Base-by-base conservation (phyloP, 2,797 vertebrate genomes). In the Nyctibius grandis region DNA sequence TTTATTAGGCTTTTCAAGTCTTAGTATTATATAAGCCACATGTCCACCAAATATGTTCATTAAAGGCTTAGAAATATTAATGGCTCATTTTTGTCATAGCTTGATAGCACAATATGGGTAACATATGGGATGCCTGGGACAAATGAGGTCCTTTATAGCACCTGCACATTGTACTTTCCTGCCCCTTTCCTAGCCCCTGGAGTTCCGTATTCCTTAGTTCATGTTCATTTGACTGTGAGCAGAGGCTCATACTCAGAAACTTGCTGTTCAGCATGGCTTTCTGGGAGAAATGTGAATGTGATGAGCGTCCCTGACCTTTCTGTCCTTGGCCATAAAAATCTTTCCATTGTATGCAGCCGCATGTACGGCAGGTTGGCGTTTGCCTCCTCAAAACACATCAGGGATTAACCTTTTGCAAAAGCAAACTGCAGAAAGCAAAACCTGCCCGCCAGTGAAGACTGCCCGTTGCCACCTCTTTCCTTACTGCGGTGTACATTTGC, bases 361-460 rank as follows among this genome's bases (percentile, higher is more conserved):
- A 34, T 78, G 57, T 53, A 13, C 13, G 3, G 45, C 45, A 78
- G 31, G 34, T 93, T 74, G 42, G 77, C 22, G 3, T 89, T 80
- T 68, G 65, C 65, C 77, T 68, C 61, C 51, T 67, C 21, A 28
- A 53, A 92, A 51, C n/a, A 19, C 1, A 3, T 73, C 36, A 18
- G 9, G 22, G 70, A 90, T 94, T 95, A 93, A 94, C 77, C 67
- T 95, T 96, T 91, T 20, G n/a, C 22, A 63, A 73, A 94, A 92
- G 76, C 72, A 54, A 93, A 85, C 33, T 89, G 42, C 78, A 85
- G 54, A 47, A 34, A 31, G 59, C 1, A 0, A 82, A 77, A 59
- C 23, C 50, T 48, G 45, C 40, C 54, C 1, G 0, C 74, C 45
- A 8, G n/a, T 36, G 29, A 36, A 36, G 38, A 31, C 33, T 85